Percentiles rank a stretch among this genome's conserved stretches.
These are phyloP conservation scores for Pherbina coryleti DNA, from an alignment of 2,888 invertebrate genomes.

Conservation along the genomic window DNA sequence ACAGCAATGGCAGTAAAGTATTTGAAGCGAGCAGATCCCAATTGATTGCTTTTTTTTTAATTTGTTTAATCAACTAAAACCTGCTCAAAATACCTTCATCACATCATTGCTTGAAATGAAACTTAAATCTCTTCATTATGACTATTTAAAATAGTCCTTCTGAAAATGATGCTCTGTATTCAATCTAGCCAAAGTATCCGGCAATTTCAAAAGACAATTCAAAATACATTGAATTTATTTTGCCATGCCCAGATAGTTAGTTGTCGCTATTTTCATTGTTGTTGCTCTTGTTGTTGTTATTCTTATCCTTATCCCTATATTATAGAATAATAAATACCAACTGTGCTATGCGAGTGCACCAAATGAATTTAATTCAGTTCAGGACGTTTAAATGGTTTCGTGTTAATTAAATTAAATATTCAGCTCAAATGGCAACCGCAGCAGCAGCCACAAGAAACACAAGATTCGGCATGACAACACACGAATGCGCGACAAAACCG, in stretches of 20 bases:
- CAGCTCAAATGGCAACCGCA: slow-evolving; percentile 48
- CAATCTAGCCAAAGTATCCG: slow-evolving; percentile 4
- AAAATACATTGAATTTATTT: slow-evolving; percentile 12
- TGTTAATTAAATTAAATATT: slow-evolving; percentile 69
- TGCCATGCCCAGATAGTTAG: background rate
- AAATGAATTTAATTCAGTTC: slow-evolving; percentile 28
- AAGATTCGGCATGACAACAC: slow-evolving; percentile 10
- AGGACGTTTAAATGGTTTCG: slow-evolving; percentile 59
- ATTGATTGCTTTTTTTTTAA: too few relatives aligned
- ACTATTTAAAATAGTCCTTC: background rate
- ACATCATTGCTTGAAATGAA: too few relatives aligned
- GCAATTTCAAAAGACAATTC: background rate
- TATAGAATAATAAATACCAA: slow-evolving; percentile 59
- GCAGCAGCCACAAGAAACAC: slow-evolving; percentile 40
- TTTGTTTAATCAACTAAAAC: too few relatives aligned
- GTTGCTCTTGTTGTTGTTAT: background rate
- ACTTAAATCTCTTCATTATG: too few relatives aligned
- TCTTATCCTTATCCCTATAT: background rate
- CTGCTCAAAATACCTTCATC: too few relatives aligned
- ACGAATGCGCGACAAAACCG: slow-evolving; percentile 46
- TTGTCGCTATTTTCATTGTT: too few relatives aligned
- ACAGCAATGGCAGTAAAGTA: too few relatives aligned
- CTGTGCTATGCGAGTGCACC: slow-evolving; percentile 47
- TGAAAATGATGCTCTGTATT: background rate
- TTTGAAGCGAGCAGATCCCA: too few relatives aligned